Percentiles rank a stretch among this genome's conserved stretches.
phyloP scores from a whole-genome alignment of 2,888 invertebrate species.

The Drosophila mimetica region DNA sequence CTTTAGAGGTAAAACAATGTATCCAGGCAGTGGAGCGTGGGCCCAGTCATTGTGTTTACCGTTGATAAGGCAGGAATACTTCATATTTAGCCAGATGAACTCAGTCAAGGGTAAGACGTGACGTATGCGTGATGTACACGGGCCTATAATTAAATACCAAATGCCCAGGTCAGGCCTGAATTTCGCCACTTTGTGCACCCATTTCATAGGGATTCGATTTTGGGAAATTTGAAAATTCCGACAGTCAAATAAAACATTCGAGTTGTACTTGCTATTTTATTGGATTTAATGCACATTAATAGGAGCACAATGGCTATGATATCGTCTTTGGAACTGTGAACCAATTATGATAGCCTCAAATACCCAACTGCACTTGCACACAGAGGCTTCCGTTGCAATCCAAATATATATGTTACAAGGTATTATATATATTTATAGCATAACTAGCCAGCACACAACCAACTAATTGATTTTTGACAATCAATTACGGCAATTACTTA shows the following conservation, averaged over 20 bases:
- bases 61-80: constrained; percentile 11
- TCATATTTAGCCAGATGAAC: constrained; percentile 3
- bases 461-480: constrained; percentile 44
- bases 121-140: constrained; percentile 14
- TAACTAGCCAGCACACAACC: constrained; percentile 15
- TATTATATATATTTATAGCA: not conserved
- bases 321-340: constrained; percentile 23
- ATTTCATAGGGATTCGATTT: constrained; percentile 9
- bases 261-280: constrained; percentile 26
- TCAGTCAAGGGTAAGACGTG: constrained; percentile 27
- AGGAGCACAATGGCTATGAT: constrained; percentile 43
- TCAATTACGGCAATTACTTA: constrained; percentile 33
- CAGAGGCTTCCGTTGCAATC: not conserved
- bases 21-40: not conserved
- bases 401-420: constrained; percentile 7
- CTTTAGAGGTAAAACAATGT: not conserved
- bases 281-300: constrained; percentile 59
- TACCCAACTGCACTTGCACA: constrained; percentile 6
- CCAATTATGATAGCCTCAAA: constrained; percentile 19
- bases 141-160: constrained; percentile 1
- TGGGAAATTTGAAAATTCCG: not conserved
- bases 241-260: not conserved
- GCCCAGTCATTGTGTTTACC: constrained; percentile 2
- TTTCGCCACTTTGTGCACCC: not conserved
- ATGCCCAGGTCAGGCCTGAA: not conserved